Base-by-base conservation (phyloP, 2,888 invertebrate genomes). In the Parapristionchus giblindavisi region DNA sequence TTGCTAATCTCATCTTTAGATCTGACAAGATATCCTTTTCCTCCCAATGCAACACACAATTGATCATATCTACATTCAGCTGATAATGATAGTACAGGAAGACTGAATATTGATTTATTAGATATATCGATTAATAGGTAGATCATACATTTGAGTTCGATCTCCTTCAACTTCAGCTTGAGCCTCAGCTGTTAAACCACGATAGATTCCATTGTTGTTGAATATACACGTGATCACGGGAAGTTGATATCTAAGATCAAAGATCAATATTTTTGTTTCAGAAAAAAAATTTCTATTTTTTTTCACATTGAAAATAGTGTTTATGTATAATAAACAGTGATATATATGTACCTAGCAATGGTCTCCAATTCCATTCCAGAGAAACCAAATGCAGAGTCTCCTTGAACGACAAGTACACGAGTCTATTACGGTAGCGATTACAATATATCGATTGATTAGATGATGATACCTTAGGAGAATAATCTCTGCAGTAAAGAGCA, bases 321-420 rank as follows among this genome's bases (percentile, higher is more conserved):
- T n/a, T 63, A 32, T 21, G 58, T 3, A n/a, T 61, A 24, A 27
- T 3, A 27, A 51, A n/a, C 1, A 40, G 4, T 2, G 56, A 61
- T 21, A 29, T 21, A 14, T 1, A n/a, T 36, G 5, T 82, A 91
- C 91, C 92, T 91, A 87, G 93, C 92, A 92, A 96, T 94, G 0
- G 97, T 98, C 90, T 98, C 98, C 36, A 97, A 91, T 91, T 98
- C 98, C 96, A 97, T 96, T 86, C 94, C 97, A 36, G 96, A 95
- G 90, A 98, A 98, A 2, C 98, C 98, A 89, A 98, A 96, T 0
- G 97, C 98, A 56, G 95, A 95, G 89, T 98, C 98, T 0, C 97
- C 97, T 90, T 96, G 95, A 0, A 97, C 93, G 88, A 96, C 96
- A 75, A 97, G 90, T 0, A 98, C 95, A 34, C 52, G 52, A 3